Evolutionary conservation across 2,797 vertebrate genomes (phyloP).

Genomic region (Peromyscus melanophrys): DNA sequence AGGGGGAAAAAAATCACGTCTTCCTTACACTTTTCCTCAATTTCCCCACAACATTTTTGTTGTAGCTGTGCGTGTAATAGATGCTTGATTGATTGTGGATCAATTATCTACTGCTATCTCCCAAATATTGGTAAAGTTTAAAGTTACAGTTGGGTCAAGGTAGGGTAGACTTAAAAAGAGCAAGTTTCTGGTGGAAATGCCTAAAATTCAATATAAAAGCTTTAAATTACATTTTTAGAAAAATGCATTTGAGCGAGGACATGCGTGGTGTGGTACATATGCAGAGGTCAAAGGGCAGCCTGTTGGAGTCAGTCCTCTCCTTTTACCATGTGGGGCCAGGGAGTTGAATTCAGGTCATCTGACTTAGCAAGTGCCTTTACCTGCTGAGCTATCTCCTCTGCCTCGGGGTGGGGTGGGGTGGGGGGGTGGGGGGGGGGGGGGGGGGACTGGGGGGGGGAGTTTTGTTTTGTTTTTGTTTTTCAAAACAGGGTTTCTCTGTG

Average conservation of each 20-base stretch:
- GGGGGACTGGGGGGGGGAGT: too few species aligned
- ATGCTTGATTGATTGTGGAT: slow-evolving; percentile 1
- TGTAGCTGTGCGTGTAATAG: neutral
- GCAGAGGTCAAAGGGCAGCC: neutral
- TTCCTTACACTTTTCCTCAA: neutral
- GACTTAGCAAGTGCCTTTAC: neutral
- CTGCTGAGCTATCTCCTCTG: neutral
- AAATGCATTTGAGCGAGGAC: neutral
- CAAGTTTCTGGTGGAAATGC: neutral
- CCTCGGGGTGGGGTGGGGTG: fast-evolving
- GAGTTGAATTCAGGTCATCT: neutral
- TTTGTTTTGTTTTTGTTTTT: too few species aligned
- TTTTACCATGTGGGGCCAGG: neutral
- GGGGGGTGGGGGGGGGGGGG: too few species aligned
- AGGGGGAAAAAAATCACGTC: neutral
- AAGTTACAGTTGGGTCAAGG: slow-evolving; percentile 15
- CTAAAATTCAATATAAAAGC: neutral
- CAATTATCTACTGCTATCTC: neutral
- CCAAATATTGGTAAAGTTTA: slow-evolving; percentile 7
- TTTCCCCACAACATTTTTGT: neutral
- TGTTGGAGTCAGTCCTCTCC: neutral
- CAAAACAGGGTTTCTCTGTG: neutral
- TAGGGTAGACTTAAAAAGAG: neutral
- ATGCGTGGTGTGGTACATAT: neutral
- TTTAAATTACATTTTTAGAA: neutral